Evolutionary conservation across 2,888 invertebrate genomes (phyloP).

Genomic region (Lissocephala sabroskyi): DNA sequence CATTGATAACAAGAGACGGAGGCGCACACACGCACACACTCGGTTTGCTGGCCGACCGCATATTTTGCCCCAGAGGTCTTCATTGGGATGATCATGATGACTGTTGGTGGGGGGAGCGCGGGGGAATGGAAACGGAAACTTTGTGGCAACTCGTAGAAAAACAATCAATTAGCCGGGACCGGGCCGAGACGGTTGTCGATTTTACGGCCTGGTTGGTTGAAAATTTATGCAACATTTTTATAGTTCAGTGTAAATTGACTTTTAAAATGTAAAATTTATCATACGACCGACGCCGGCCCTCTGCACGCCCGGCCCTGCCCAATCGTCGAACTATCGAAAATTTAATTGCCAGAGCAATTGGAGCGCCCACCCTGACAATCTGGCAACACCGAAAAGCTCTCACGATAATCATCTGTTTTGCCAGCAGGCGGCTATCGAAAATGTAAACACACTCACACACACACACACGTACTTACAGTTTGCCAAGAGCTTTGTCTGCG

Average conservation of each 20-base stretch:
- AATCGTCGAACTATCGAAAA: no score
- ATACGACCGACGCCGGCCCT: slow-evolving; percentile 41
- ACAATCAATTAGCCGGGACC: slow-evolving; percentile 66
- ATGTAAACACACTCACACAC: not conserved
- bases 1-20: slow-evolving; percentile 66
- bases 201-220: slow-evolving; percentile 62
- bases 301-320: no score
- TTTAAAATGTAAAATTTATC: slow-evolving; percentile 71
- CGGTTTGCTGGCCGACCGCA: slow-evolving; percentile 41
- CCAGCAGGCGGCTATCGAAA: no score
- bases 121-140: slow-evolving; percentile 15
- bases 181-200: slow-evolving; percentile 44
- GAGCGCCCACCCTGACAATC: not conserved
- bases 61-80: slow-evolving; percentile 70
- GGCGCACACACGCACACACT: not conserved
- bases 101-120: no score
- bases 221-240: slow-evolving; percentile 70
- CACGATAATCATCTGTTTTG: not conserved
- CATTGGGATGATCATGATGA: slow-evolving; percentile 38
- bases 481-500: slow-evolving; percentile 13
- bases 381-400: slow-evolving; percentile 1
- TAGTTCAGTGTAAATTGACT: slow-evolving; percentile 72
- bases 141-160: slow-evolving; percentile 54
- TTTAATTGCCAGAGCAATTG: slow-evolving; percentile 38
- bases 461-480: no score